A percentile compares a stretch with the other conserved stretches of the same genome.
Evolutionary conservation across 2,888 invertebrate species (phyloP).

Genomic region (Glyphotaelius pellucidus): DNA sequence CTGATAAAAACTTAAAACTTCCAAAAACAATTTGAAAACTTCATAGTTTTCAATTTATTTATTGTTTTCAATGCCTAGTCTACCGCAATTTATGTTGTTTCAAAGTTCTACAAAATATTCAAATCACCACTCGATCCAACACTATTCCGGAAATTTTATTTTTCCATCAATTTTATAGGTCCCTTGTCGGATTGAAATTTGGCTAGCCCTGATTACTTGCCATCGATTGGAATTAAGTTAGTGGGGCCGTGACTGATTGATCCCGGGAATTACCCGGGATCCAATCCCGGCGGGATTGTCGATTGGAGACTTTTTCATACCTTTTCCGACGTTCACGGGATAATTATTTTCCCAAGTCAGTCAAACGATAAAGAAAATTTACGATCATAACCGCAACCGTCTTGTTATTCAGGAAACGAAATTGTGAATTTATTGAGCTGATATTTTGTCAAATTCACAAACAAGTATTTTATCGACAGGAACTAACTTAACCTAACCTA

Average conservation of each 20-base stretch:
- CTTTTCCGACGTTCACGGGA: not conserved
- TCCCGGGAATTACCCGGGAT: constrained; percentile 12
- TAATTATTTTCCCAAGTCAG: constrained; percentile 33
- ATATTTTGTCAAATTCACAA: too few species aligned
- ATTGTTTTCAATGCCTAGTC: not conserved
- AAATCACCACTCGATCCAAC: not conserved
- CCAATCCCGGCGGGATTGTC: constrained; percentile 8
- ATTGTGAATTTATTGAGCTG: not conserved
- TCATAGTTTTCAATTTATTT: not conserved
- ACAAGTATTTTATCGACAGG: not conserved
- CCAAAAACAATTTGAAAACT: not conserved
- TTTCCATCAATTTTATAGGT: constrained; percentile 43
- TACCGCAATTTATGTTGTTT: not conserved
- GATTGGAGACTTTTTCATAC: constrained; percentile 10
- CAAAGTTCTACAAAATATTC: not conserved
- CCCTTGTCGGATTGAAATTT: constrained; percentile 23
- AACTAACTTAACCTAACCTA: too few species aligned
- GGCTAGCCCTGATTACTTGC: constrained; percentile 34
- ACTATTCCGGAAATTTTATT: not conserved
- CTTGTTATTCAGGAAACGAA: not conserved
- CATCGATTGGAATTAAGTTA: constrained; percentile 27
- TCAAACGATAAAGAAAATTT: not conserved
- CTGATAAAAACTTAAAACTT: too few species aligned
- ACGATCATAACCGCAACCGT: not conserved
- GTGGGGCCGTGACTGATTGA: constrained; percentile 44